A percentile compares a stretch with the other conserved stretches of the same genome.
Conservation (phyloP, 1,140 invertebrate species). For the Drosophila arizonae region DNA sequence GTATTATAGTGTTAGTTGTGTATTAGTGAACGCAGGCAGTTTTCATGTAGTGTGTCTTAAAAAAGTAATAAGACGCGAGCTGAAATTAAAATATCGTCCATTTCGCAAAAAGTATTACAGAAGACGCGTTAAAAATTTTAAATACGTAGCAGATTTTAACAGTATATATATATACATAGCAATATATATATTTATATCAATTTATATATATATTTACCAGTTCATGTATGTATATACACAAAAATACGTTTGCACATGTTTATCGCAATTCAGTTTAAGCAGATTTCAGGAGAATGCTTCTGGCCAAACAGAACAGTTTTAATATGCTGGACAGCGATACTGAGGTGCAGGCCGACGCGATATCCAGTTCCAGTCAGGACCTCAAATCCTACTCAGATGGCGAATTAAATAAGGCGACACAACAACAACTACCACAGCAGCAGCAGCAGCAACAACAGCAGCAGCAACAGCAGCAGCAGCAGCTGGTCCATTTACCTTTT, state of each 20-base stretch:
- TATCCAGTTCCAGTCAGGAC: slow-evolving; percentile 36
- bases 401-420: slow-evolving; percentile 7
- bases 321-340: slow-evolving; percentile 48
- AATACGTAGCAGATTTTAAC: neutral
- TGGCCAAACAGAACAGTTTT: slow-evolving; percentile 50
- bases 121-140: slow-evolving; percentile 30
- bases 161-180: neutral
- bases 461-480: neutral
- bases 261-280: neutral
- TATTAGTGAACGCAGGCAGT: slow-evolving; percentile 25
- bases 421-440: no score
- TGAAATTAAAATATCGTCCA: slow-evolving; percentile 34
- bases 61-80: slow-evolving; percentile 38
- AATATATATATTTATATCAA: neutral
- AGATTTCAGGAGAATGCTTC: slow-evolving; percentile 25
- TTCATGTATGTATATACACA: neutral
- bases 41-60: slow-evolving; percentile 35
- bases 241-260: no score
- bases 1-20: slow-evolving; percentile 14
- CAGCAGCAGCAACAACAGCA: no score
- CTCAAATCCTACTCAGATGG: slow-evolving; percentile 28
- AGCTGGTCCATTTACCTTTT: slow-evolving; percentile 12
- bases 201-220: neutral
- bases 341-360: slow-evolving; percentile 32
- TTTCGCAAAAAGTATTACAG: slow-evolving; percentile 1